Percentiles rank a stretch among this genome's conserved stretches.
Evolutionary conservation across 2,113 vertebrate genomes (phyloP).

Genomic region (Tonatia bakeri): DNA sequence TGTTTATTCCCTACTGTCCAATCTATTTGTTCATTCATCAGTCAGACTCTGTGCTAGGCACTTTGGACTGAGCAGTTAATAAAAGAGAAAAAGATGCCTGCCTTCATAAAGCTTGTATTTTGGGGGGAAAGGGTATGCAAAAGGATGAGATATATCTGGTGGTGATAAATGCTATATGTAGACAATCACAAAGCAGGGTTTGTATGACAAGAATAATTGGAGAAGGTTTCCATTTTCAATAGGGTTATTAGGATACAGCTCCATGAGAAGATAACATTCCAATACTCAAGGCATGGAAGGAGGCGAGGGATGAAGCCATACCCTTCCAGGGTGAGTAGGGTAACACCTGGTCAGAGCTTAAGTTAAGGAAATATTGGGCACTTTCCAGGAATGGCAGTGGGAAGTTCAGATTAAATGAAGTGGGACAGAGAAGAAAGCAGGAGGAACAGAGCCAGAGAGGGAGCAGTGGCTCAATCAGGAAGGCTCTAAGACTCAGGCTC

Average conservation of each 20-base stretch:
- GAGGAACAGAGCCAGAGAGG: background rate
- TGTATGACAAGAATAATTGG: too few species aligned
- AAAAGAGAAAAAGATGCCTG: background rate
- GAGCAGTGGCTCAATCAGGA: background rate
- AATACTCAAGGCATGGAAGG: background rate
- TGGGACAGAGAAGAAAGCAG: background rate
- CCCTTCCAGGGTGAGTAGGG: background rate
- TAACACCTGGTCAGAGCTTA: too few species aligned
- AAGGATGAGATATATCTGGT: background rate
- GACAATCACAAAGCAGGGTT: background rate
- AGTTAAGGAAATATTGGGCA: background rate
- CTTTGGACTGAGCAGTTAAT: background rate
- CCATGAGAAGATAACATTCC: background rate
- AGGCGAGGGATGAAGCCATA: background rate
- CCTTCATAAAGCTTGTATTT: background rate
- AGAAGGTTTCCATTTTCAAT: background rate
- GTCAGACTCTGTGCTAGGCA: background rate
- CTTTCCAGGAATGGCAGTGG: background rate
- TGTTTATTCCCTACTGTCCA: too few species aligned
- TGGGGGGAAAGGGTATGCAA: background rate
- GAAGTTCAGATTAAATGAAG: background rate
- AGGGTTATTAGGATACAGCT: accelerated
- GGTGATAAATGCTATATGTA: background rate
- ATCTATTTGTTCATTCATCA: background rate
- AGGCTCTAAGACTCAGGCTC: background rate